Conservation (phyloP, 2,888 invertebrate species). For the Zeuzera pyrina region DNA sequence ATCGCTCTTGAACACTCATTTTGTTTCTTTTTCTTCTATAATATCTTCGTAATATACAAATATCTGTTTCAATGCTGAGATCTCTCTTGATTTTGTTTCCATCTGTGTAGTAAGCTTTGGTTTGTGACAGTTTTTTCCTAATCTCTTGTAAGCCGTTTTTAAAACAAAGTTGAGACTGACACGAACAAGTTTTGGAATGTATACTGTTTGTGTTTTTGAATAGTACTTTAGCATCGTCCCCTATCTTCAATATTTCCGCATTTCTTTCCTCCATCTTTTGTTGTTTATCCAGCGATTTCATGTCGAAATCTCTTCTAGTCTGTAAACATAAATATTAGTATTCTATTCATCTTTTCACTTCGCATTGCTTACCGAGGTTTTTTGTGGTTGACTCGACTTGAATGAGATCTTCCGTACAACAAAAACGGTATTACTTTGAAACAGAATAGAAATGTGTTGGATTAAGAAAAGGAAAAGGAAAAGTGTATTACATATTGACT, state of each 20-base stretch:
- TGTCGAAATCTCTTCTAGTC: no score
- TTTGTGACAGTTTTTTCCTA: constrained; percentile 29
- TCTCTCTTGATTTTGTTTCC: constrained; percentile 32
- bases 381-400: no score
- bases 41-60: constrained; percentile 43
- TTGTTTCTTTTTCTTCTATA: constrained; percentile 34
- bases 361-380: no score
- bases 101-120: constrained; percentile 11
- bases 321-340: constrained; percentile 56
- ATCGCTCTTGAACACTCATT: constrained; percentile 21
- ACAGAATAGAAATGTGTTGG: no score
- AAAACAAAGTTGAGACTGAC: constrained; percentile 28
- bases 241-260: constrained; percentile 16
- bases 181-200: constrained; percentile 37
- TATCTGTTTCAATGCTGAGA: constrained; percentile 49
- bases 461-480: no score
- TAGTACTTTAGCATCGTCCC: constrained; percentile 24
- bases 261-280: no score
- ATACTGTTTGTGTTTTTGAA: constrained; percentile 43
- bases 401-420: no score
- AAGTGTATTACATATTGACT: no score
- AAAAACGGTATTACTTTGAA: no score
- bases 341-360: constrained; percentile 36
- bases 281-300: no score
- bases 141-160: constrained; percentile 28